Conservation (phyloP, 2,888 invertebrate species). For the Trilocha varians region DNA sequence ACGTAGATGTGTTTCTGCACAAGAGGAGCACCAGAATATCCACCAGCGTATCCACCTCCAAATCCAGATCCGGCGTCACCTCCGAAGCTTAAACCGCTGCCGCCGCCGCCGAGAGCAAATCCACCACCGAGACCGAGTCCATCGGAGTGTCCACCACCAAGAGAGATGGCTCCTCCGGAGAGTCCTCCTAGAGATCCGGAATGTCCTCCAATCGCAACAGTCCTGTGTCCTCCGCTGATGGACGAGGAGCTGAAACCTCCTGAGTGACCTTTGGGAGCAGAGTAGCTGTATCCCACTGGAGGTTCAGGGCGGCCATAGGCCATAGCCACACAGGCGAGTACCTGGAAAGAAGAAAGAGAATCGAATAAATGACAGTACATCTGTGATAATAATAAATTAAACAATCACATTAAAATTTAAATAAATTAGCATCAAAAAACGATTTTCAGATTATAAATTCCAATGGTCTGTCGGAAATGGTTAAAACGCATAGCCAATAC, state of each 20-base stretch:
- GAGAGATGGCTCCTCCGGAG: conserved; percentile 34
- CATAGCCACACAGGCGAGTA: conserved; percentile 64
- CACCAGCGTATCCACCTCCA: conserved; percentile 55
- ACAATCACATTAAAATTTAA: background rate
- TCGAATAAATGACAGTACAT: background rate
- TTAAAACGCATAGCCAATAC: conserved; percentile 22
- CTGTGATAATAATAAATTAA: no score
- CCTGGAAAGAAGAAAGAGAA: conserved; percentile 28
- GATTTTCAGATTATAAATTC: background rate
- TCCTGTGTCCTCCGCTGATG: conserved; percentile 27
- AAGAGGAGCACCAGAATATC: conserved; percentile 72
- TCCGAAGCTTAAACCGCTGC: conserved; percentile 22
- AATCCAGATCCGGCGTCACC: conserved; percentile 30
- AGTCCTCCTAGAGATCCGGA: conserved; percentile 17
- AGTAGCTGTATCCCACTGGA: conserved; percentile 67
- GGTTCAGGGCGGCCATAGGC: conserved; percentile 65
- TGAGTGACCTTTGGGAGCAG: conserved; percentile 30
- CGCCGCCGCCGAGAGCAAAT: conserved; percentile 19
- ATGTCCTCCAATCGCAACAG: conserved; percentile 34
- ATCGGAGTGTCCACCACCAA: conserved; percentile 39
- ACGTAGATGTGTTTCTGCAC: conserved; percentile 92
- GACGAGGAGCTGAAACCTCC: conserved; percentile 27
- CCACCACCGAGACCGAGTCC: conserved; percentile 28
- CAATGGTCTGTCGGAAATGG: background rate
- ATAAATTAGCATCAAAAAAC: background rate